A percentile compares a stretch with the other conserved stretches of the same genome.
Evolutionary conservation across 92 coral and sea anemone species (phyloP).

Genomic region (Muricea muricata): DNA sequence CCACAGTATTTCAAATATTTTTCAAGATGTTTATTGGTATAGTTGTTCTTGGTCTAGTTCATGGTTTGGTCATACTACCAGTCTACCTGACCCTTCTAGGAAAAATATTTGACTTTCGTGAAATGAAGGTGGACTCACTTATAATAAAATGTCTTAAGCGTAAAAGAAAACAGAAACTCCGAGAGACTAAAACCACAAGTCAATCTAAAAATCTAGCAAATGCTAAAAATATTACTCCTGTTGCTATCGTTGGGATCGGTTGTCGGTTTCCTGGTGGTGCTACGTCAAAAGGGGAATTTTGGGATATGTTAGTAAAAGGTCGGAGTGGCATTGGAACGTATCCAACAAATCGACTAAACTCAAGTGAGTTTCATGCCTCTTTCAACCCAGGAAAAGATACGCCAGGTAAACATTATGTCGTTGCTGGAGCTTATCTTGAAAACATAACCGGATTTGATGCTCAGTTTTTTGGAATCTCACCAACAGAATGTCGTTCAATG

Average conservation of each 20-base stretch:
- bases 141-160: slow-evolving; percentile 7
- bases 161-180: not conserved
- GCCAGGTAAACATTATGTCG: slow-evolving; percentile 54
- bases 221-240: not conserved
- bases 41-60: slow-evolving; percentile 44
- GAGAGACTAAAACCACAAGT: not conserved
- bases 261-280: slow-evolving; percentile 64
- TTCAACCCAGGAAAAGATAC: slow-evolving; percentile 54
- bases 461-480: slow-evolving; percentile 60
- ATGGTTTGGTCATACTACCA: slow-evolving; percentile 49
- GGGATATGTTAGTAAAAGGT: slow-evolving; percentile 65
- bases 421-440: slow-evolving; percentile 56
- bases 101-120: slow-evolving; percentile 40
- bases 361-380: slow-evolving; percentile 5
- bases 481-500: slow-evolving; percentile 56
- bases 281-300: slow-evolving; percentile 51
- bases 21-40: slow-evolving; percentile 50
- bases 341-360: slow-evolving; percentile 47
- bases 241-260: slow-evolving; percentile 62
- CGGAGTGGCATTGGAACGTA: slow-evolving; percentile 45
- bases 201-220: not conserved
- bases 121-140: not conserved
- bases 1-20: slow-evolving; percentile 45
- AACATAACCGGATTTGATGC: slow-evolving; percentile 55
- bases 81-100: slow-evolving; percentile 32